Conservation (phyloP, 2,113 vertebrate genomes). For the Scomber japonicus region DNA sequence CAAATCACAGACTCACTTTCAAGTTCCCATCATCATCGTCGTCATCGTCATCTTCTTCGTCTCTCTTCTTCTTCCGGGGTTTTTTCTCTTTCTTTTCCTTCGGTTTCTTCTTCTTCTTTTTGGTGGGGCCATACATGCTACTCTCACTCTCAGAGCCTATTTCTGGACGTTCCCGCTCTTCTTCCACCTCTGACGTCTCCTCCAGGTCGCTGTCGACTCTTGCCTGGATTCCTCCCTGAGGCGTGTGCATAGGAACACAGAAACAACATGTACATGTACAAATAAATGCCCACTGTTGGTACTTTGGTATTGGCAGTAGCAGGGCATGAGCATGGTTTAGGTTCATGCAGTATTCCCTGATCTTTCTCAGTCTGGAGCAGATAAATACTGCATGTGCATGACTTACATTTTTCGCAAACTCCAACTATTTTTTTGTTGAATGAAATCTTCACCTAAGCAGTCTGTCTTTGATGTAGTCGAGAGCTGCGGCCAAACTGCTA, state of each 20-base stretch:
- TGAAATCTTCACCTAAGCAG: conserved; percentile 8
- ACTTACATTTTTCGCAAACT: conserved; percentile 7
- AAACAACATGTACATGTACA: neutral
- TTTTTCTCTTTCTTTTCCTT: conserved; percentile 97
- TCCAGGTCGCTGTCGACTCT: conserved; percentile 89
- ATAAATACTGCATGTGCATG: neutral
- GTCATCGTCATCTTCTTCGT: conserved; percentile 91
- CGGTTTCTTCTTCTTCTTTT: conserved; percentile 97
- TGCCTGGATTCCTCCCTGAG: conserved; percentile 61
- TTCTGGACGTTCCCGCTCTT: conserved; percentile 85
- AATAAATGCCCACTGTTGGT: neutral
- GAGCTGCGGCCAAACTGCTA: conserved; percentile 38
- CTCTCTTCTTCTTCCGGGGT: conserved; percentile 91
- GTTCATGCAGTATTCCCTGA: neutral
- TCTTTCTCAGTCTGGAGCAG: neutral
- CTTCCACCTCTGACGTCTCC: conserved; percentile 91
- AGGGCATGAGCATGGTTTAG: neutral
- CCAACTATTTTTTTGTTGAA: conserved; percentile 22
- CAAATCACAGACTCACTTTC: conserved; percentile 83
- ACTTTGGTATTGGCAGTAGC: neutral
- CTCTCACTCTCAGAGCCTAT: conserved; percentile 92
- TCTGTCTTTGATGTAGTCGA: conserved; percentile 18
- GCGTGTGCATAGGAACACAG: neutral
- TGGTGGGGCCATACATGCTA: conserved; percentile 92
- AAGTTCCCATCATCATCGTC: conserved; percentile 88